A percentile compares a stretch with the other conserved stretches of the same genome.
Evolutionary conservation across 2,888 invertebrate species (phyloP).

Genomic region (Pycnomerus fuliginosus): DNA sequence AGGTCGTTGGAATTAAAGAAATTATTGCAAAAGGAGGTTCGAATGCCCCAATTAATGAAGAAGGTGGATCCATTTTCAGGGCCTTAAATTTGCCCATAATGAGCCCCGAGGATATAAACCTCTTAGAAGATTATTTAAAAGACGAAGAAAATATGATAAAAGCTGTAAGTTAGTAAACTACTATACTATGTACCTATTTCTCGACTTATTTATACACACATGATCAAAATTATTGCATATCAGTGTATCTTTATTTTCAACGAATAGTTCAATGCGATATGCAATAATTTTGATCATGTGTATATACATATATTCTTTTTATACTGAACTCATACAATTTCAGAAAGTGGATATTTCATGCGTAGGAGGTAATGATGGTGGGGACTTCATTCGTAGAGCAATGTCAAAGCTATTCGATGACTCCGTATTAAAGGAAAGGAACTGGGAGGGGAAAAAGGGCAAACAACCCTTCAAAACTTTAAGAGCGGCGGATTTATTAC

Average conservation of each 20-base stretch:
- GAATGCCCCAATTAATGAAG: background rate
- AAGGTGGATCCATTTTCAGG: background rate
- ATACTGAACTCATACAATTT: no score
- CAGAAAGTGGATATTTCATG: background rate
- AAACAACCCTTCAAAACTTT: background rate
- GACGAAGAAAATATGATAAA: background rate
- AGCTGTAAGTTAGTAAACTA: background rate
- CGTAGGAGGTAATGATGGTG: background rate
- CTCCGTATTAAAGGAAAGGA: background rate
- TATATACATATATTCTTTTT: no score
- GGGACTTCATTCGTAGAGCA: background rate
- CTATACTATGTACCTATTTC: no score
- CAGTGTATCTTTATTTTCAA: no score
- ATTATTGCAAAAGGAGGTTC: background rate
- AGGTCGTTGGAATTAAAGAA: background rate
- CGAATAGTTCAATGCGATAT: no score
- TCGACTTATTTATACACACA: no score
- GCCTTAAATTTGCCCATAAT: background rate
- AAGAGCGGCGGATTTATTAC: background rate
- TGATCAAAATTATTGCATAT: no score
- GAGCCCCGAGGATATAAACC: background rate
- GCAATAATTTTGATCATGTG: no score
- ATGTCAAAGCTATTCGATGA: background rate
- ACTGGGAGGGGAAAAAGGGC: background rate
- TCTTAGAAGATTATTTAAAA: background rate